Conservation (phyloP, 2,113 vertebrate species). For the Pristiophorus japonicus region DNA sequence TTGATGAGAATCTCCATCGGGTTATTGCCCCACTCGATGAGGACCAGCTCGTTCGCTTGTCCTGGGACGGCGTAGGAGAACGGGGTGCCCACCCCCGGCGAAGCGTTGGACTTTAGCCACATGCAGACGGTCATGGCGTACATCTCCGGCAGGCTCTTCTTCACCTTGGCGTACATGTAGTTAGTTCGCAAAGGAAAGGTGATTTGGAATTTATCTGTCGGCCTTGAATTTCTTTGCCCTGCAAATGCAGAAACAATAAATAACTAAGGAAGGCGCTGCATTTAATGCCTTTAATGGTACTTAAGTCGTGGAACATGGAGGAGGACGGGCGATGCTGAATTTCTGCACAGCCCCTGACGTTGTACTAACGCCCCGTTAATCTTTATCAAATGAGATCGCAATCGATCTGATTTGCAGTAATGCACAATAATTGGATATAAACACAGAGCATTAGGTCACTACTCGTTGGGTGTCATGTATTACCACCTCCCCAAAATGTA, state of each 20-base stretch:
- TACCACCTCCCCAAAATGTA: not conserved
- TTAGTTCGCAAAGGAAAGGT: conserved; percentile 90
- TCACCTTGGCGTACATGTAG: conserved; percentile 98
- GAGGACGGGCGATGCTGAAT: not conserved
- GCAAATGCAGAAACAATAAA: too few species aligned
- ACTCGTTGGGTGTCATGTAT: too few species aligned
- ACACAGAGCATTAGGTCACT: not conserved
- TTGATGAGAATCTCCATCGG: conserved; percentile 97
- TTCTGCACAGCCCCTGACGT: not conserved
- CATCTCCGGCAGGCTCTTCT: conserved; percentile 91
- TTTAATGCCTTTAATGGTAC: not conserved
- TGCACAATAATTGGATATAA: not conserved
- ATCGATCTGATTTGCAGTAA: not conserved
- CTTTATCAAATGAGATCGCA: not conserved
- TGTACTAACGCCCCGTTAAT: too few species aligned
- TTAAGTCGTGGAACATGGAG: not conserved
- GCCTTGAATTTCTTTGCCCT: conserved; percentile 87
- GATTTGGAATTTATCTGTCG: conserved; percentile 84
- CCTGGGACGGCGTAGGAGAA: conserved; percentile 89
- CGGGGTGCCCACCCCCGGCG: conserved; percentile 84
- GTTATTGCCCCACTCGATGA: conserved; percentile 95
- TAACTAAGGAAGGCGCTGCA: not conserved
- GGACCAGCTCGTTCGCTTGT: conserved; percentile 90
- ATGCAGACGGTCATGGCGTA: conserved; percentile 89
- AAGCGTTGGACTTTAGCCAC: conserved; percentile 93